These are phyloP conservation scores for Stomorhina lunata DNA, from an alignment of 2,888 invertebrate species.

Conservation along the genomic window DNA sequence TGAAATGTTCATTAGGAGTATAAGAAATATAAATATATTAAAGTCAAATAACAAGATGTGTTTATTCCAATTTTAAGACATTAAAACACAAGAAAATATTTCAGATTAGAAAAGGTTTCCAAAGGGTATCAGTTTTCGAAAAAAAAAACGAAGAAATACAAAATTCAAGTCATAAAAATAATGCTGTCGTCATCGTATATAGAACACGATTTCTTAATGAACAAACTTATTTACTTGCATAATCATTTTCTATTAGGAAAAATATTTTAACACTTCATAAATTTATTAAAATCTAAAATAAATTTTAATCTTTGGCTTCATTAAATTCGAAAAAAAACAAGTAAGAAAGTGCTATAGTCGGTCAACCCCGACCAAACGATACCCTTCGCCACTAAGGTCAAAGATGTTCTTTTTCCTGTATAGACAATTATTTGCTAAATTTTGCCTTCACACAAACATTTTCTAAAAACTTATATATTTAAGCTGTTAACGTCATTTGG, in stretches of 20 bases:
- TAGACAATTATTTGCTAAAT: too few relatives aligned
- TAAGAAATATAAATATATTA: constrained; percentile 23
- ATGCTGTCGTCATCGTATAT: neutral
- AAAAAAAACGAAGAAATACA: neutral
- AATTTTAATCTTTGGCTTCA: too few relatives aligned
- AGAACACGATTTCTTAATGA: constrained; percentile 2
- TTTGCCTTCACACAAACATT: too few relatives aligned
- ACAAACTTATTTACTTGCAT: constrained; percentile 26
- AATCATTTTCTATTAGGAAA: constrained; percentile 17
- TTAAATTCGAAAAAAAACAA: too few relatives aligned
- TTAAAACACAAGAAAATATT: neutral
- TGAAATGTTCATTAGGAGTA: constrained; percentile 22
- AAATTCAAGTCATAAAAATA: constrained; percentile 22
- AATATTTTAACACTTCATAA: constrained; percentile 33
- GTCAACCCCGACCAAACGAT: too few relatives aligned
- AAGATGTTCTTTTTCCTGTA: too few relatives aligned
- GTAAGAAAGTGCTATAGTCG: too few relatives aligned
- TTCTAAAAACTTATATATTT: too few relatives aligned
- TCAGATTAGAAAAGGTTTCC: constrained; percentile 62
- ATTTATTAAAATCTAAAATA: too few relatives aligned
- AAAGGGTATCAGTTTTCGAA: constrained; percentile 51
- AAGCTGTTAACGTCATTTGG: too few relatives aligned
- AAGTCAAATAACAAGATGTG: neutral
- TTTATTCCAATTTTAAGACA: constrained; percentile 40
- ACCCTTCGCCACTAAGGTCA: too few relatives aligned